These are phyloP conservation scores for Notolepis coatsorum DNA, from an alignment of 2,797 vertebrate species.

Conservation along the genomic window DNA sequence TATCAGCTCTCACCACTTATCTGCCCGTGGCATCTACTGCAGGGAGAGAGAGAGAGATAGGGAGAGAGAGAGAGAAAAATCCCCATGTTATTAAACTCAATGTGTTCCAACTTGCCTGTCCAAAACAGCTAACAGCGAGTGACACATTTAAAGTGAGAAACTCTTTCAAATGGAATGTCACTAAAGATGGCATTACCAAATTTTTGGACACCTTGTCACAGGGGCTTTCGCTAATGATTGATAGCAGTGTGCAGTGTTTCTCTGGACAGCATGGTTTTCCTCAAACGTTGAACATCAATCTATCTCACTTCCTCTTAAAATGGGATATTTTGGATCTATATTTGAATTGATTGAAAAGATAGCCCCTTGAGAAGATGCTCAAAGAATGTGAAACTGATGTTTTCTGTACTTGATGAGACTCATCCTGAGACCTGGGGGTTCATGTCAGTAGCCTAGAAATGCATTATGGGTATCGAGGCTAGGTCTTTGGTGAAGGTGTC, in stretches of 20 bases:
- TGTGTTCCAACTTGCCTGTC: background rate
- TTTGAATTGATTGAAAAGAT: no score
- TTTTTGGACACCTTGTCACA: background rate
- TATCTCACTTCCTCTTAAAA: background rate
- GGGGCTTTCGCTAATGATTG: background rate
- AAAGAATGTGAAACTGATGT: background rate
- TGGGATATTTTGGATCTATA: no score
- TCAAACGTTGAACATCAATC: background rate
- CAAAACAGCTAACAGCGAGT: background rate
- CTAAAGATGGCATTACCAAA: background rate
- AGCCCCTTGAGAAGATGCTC: background rate
- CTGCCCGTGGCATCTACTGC: slow-evolving; percentile 8
- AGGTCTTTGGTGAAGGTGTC: slow-evolving; percentile 6
- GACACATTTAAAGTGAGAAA: background rate
- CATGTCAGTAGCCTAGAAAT: background rate
- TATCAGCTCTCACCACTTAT: background rate
- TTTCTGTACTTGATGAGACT: background rate
- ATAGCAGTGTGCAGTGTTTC: background rate
- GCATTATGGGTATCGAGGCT: background rate
- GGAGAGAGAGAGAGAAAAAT: no score
- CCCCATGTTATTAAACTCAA: background rate
- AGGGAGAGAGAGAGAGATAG: no score
- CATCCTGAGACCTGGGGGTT: background rate
- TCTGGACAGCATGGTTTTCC: background rate
- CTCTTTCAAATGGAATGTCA: background rate